Base-by-base conservation (phyloP, 2,888 invertebrate species). In the Cosmia pyralina region DNA sequence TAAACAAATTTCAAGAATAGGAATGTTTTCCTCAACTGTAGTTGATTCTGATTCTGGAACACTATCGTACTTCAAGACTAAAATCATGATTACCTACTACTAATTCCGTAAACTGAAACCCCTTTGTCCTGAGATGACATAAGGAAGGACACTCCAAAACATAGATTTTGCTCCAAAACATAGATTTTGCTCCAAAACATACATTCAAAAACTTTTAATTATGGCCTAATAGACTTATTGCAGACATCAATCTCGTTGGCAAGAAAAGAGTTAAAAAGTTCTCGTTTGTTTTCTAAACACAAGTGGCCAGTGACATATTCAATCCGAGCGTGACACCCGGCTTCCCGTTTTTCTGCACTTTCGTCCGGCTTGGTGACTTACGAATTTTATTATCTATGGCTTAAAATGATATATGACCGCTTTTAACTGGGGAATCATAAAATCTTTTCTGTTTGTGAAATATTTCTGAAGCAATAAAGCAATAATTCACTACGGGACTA, bases 361-460 rank as follows among this genome's bases (percentile, higher is more conserved):
- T 95, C 94, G 95, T 95, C 92, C 94, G 90, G 91, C 90, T 90
- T 89, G 92, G 93, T 92, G 94, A 96, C 95, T 95, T 95, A 95
- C 94, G 91, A 94, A 94, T 95, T 96, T 95, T 96, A 96, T 96
- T 95, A 94, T 95, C 95, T 96, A 96, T 95, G 94, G 94, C 95
- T 96, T 95, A 94, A 96, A 95, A 95, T 96, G 96, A 96, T 95
- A 96, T 96, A 96, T 90, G 93, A 83, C 94, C 92, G 92, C 94
- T 95, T 94, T 96, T 95, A 96, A 96, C 94, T 95, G 94, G 94
- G 92, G 95, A 94, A 96, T 96, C 96, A 95, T 96, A 96, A 96
- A 96, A 96, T 96, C 95, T 96, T 96, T 96, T 96, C 96, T 95
- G 96, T 96, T 96, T 96, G 96, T 95, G 94, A 95, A 96, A 96